phyloP scores from a whole-genome alignment of 2,888 invertebrate species.

The Agrochola circellaris region DNA sequence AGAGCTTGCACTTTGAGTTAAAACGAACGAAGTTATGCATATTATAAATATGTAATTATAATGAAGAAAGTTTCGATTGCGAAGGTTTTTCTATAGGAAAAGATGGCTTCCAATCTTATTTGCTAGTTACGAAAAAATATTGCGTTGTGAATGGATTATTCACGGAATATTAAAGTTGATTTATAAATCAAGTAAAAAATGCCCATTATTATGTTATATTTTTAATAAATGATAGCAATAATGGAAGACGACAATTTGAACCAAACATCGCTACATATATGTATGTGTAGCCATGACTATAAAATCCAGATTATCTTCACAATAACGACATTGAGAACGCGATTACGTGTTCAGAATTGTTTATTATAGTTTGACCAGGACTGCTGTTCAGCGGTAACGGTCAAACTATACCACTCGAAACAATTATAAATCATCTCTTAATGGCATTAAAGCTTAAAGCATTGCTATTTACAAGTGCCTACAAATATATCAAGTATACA shows the following conservation, averaged over 20 bases:
- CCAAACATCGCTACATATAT: background rate
- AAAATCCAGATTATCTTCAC: background rate
- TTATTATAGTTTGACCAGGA: background rate
- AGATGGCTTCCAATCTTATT: slow-evolving; percentile 6
- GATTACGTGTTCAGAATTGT: background rate
- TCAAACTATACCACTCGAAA: background rate
- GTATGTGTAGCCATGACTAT: background rate
- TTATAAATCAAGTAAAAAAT: background rate
- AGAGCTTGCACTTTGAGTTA: slow-evolving; percentile 30
- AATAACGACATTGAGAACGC: slow-evolving; percentile 4
- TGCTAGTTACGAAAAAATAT: background rate
- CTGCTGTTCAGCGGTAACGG: no score
- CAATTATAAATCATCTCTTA: slow-evolving; percentile 1
- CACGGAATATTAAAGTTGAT: background rate
- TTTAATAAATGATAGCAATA: background rate
- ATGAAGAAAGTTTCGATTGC: slow-evolving; percentile 4
- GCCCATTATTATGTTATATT: slow-evolving; percentile 1
- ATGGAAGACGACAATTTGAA: slow-evolving; percentile 3
- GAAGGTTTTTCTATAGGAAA: slow-evolving; percentile 4
- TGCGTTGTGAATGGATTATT: background rate
- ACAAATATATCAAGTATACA: slow-evolving; percentile 40
- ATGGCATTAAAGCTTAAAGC: slow-evolving; percentile 32
- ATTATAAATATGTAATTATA: slow-evolving; percentile 47
- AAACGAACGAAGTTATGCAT: slow-evolving; percentile 50
- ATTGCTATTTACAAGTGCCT: slow-evolving; percentile 47